Percentiles rank a stretch among this genome's conserved stretches.
Evolutionary conservation across 2,797 vertebrate species (phyloP).

Genomic region (Mareca strepera): DNA sequence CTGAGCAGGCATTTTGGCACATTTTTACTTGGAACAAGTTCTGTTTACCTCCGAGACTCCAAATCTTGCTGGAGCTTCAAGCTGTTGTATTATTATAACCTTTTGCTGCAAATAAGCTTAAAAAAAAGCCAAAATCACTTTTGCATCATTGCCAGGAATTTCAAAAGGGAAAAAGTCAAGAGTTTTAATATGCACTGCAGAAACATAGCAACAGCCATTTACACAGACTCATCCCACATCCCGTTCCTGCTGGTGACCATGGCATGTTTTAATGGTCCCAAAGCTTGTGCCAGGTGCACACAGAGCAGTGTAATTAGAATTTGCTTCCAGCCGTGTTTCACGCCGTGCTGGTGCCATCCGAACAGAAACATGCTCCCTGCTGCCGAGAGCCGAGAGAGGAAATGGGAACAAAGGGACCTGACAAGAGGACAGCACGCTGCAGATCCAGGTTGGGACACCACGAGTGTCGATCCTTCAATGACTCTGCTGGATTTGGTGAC

Average conservation of each 20-base stretch:
- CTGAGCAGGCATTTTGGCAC: not conserved
- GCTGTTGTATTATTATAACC: not conserved
- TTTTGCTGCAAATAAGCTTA: not conserved
- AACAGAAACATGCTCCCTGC: not conserved
- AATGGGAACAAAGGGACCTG: not conserved
- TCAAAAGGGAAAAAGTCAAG: not conserved
- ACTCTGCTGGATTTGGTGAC: not conserved
- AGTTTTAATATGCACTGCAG: not conserved
- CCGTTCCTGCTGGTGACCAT: not conserved
- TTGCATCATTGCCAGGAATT: not conserved
- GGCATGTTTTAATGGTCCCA: not conserved
- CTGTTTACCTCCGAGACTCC: not conserved
- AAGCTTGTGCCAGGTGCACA: not conserved
- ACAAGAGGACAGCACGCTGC: accelerated
- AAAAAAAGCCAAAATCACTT: not conserved
- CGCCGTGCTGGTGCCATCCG: not conserved
- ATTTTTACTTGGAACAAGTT: not conserved
- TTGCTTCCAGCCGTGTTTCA: not conserved
- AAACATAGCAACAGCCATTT: not conserved
- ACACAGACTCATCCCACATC: not conserved
- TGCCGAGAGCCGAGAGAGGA: not conserved
- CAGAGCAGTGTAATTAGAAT: not conserved
- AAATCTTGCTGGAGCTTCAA: not conserved
- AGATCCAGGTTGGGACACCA: not conserved
- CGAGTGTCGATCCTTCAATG: not conserved